Evolutionary conservation across 2,113 vertebrate genomes (phyloP).

Genomic region (Proterorhinus semilunaris): DNA sequence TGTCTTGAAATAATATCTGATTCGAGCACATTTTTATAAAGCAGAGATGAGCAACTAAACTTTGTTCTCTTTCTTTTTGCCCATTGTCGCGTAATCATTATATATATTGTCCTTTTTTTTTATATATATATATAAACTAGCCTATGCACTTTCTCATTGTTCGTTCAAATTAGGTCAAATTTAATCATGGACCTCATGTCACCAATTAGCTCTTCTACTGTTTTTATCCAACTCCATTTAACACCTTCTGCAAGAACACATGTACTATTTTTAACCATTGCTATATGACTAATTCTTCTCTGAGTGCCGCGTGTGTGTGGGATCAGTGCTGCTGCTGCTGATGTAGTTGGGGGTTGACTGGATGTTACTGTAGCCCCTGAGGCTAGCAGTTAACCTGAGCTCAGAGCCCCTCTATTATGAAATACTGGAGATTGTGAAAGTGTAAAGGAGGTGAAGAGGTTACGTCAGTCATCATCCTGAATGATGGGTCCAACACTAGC

Average conservation of each 20-base stretch:
- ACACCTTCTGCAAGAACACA: neutral
- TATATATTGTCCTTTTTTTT: too few relatives aligned
- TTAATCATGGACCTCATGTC: neutral
- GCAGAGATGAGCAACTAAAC: too few relatives aligned
- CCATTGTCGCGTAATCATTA: too few relatives aligned
- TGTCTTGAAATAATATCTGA: too few relatives aligned
- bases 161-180: too few relatives aligned
- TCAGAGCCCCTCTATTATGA: conserved; percentile 68
- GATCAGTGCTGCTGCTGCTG: conserved; percentile 10
- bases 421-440: conserved; percentile 74
- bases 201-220: neutral
- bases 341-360: conserved; percentile 3
- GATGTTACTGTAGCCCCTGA: conserved; percentile 46
- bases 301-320: conserved; percentile 54
- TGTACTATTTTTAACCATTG: neutral
- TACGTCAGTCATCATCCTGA: conserved; percentile 50
- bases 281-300: conserved; percentile 12
- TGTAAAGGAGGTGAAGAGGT: conserved; percentile 59
- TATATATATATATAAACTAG: too few relatives aligned
- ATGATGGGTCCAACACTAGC: conserved; percentile 82
- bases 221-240: neutral
- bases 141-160: too few relatives aligned
- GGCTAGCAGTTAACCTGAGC: conserved; percentile 79
- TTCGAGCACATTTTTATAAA: too few relatives aligned
- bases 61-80: too few relatives aligned